Evolutionary conservation across 1,140 invertebrate species (phyloP).

Genomic region (Archivesica marissinica): DNA sequence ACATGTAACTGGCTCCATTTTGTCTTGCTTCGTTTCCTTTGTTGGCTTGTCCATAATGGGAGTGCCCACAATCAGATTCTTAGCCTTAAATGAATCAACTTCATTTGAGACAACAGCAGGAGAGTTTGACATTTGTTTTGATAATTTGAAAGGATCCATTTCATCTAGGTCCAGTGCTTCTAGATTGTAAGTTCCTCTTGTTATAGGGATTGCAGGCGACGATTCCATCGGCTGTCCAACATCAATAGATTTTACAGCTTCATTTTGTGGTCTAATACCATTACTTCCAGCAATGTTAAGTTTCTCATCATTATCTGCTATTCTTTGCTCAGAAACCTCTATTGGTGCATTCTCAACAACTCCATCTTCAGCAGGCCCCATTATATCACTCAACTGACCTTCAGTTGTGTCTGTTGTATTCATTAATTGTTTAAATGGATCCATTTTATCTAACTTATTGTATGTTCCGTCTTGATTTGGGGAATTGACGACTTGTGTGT

Average conservation of each 20-base stretch:
- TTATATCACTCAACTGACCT: background rate
- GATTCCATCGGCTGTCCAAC: background rate
- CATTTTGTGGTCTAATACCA: slow-evolving; percentile 10
- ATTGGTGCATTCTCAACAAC: background rate
- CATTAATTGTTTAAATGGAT: background rate
- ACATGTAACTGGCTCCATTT: slow-evolving; percentile 35
- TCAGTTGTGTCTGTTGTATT: slow-evolving; percentile 3
- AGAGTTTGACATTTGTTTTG: slow-evolving; percentile 45
- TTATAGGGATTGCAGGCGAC: slow-evolving; percentile 28
- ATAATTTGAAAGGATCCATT: slow-evolving; percentile 51
- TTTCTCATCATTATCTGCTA: background rate
- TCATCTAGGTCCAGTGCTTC: slow-evolving; percentile 45
- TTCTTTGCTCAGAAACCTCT: background rate
- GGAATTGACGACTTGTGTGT: slow-evolving; percentile 40
- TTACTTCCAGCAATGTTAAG: no score
- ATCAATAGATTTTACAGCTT: background rate
- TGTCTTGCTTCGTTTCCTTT: background rate
- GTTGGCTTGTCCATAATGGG: background rate
- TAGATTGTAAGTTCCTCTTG: slow-evolving; percentile 19
- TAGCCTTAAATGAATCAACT: slow-evolving; percentile 49
- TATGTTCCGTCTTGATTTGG: background rate
- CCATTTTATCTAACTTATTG: background rate
- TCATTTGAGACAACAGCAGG: background rate
- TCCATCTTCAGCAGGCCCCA: background rate
- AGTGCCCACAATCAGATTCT: slow-evolving; percentile 41